Conservation (phyloP, 2,113 vertebrate genomes). For the Ibidorhyncha struthersii region DNA sequence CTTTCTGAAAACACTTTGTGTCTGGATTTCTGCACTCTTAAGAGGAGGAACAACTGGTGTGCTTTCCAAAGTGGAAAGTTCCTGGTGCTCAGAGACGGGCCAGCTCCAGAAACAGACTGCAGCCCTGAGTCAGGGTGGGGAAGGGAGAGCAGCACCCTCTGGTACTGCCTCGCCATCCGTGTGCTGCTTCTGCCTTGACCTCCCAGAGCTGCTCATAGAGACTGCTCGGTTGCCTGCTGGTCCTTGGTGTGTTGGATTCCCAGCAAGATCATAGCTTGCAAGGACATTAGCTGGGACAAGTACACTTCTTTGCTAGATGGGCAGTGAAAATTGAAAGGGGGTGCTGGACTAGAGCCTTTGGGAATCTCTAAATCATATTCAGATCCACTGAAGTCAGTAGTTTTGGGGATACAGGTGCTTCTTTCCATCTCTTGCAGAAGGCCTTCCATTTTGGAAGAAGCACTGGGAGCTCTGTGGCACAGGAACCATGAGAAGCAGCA, state of each 20-base stretch:
- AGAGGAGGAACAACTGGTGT: not conserved
- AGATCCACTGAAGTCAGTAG: not conserved
- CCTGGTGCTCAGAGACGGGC: not conserved
- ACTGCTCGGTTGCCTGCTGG: not conserved
- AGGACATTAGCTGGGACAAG: not conserved
- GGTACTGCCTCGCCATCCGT: not conserved
- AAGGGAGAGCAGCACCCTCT: not conserved
- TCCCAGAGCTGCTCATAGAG: not conserved
- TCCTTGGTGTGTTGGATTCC: not conserved
- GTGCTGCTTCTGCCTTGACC: not conserved
- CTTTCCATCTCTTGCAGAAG: not conserved
- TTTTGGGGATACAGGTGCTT: not conserved
- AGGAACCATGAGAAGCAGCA: not conserved
- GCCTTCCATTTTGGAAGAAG: not conserved
- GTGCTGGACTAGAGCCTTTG: not conserved
- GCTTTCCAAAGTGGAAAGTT: not conserved
- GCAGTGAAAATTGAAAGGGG: not conserved
- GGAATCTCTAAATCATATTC: not conserved
- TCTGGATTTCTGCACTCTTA: not conserved
- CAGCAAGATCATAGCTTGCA: not conserved
- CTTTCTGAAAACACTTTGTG: conserved; percentile 22
- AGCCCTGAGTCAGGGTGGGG: too few species aligned
- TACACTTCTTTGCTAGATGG: not conserved
- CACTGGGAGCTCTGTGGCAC: not conserved
- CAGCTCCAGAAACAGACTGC: not conserved